Conservation (phyloP, 2,113 vertebrate species). For the Oncorhynchus masou region DNA sequence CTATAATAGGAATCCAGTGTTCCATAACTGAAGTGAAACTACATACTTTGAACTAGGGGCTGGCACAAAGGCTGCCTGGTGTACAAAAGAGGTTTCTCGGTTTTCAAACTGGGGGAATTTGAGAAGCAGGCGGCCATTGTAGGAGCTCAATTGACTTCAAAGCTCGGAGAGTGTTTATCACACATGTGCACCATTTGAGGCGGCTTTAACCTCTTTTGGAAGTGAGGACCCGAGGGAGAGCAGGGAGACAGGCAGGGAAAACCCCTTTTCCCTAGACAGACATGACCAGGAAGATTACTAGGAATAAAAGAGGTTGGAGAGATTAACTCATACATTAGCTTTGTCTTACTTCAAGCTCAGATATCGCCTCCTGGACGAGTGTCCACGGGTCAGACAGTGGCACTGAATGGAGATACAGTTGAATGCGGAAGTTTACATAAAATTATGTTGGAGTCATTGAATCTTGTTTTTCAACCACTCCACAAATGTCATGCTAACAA, state of each 20-base stretch:
- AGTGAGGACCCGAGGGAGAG: conserved; percentile 60
- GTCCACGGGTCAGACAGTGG: no score
- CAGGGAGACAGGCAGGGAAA: conserved; percentile 30
- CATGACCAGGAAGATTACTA: conserved; percentile 30
- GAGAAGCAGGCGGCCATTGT: conserved; percentile 40
- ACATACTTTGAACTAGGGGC: conserved; percentile 39
- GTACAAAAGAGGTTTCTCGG: conserved; percentile 57
- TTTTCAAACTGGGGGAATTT: conserved; percentile 58
- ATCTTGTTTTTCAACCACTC: no score
- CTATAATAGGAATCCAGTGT: conserved; percentile 45
- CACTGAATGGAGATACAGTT: no score
- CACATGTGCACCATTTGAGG: conserved; percentile 54
- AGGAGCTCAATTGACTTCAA: conserved; percentile 36
- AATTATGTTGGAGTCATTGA: no score
- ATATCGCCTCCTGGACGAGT: no score
- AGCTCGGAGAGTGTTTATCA: conserved; percentile 46
- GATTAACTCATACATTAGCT: background rate
- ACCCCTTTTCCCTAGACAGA: conserved; percentile 43
- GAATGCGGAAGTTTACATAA: no score
- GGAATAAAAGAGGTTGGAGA: background rate
- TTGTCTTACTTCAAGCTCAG: no score
- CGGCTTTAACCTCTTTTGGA: conserved; percentile 12
- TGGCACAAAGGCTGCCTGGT: conserved; percentile 21
- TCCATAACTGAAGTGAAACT: conserved; percentile 48
- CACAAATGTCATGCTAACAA: no score